Conservation (phyloP, 2,888 invertebrate species). For the Chrysolina americana region DNA sequence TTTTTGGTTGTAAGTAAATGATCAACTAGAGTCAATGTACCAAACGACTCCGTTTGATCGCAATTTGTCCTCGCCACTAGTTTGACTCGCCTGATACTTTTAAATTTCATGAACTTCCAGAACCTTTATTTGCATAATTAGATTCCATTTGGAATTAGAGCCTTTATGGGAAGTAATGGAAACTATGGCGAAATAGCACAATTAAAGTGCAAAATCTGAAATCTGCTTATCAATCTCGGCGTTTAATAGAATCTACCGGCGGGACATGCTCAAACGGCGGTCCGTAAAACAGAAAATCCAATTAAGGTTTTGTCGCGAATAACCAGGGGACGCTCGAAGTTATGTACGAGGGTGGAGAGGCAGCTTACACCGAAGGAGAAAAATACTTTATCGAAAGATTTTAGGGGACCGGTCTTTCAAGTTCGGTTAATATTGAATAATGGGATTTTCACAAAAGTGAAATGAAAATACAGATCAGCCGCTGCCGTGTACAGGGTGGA, state of each 20-base stretch:
- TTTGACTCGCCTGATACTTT: slow-evolving; percentile 24
- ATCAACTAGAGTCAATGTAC: too few species aligned
- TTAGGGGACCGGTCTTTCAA: slow-evolving; percentile 17
- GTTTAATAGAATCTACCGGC: slow-evolving; percentile 49
- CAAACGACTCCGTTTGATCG: neutral
- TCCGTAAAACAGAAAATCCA: slow-evolving; percentile 61
- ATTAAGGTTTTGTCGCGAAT: slow-evolving; percentile 61
- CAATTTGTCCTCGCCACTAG: neutral
- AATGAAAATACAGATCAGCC: neutral
- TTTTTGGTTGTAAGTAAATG: too few species aligned
- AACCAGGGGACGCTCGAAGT: slow-evolving; percentile 48
- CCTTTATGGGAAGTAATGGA: slow-evolving; percentile 43
- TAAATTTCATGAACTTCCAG: slow-evolving; percentile 33
- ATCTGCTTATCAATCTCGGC: slow-evolving; percentile 51
- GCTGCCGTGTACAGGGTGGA: neutral
- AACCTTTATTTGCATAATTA: slow-evolving; percentile 44
- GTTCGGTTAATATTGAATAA: slow-evolving; percentile 20
- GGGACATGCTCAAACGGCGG: slow-evolving; percentile 49
- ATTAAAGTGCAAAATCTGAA: slow-evolving; percentile 50
- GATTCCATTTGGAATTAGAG: slow-evolving; percentile 41
- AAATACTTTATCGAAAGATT: slow-evolving; percentile 22
- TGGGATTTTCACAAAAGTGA: slow-evolving; percentile 15
- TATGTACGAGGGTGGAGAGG: slow-evolving; percentile 16
- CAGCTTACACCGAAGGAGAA: neutral
- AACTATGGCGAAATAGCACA: slow-evolving; percentile 44